Conservation (phyloP, 2,888 invertebrate genomes). For the Leucoma salicis region DNA sequence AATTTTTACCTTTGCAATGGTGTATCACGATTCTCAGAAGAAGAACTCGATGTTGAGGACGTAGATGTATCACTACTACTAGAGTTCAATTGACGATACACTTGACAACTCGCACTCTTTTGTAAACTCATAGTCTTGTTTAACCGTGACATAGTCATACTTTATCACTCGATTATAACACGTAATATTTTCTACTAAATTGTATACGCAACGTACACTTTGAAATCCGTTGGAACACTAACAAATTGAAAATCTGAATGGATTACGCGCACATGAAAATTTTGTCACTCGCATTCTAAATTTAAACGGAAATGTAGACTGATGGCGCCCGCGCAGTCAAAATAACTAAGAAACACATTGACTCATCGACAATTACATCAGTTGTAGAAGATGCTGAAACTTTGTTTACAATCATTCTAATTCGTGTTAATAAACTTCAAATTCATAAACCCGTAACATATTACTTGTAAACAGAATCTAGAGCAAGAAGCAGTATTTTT, state of each 20-base stretch:
- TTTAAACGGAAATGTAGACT: constrained; percentile 52
- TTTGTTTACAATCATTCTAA: constrained; percentile 28
- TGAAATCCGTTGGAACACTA: constrained; percentile 41
- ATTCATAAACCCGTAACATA: background rate
- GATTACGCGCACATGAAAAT: constrained; percentile 34
- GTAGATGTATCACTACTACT: constrained; percentile 61
- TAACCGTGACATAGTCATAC: constrained; percentile 19
- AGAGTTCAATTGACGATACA: constrained; percentile 49
- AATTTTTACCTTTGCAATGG: constrained; percentile 64
- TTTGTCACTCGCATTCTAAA: constrained; percentile 69
- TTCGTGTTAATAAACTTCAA: constrained; percentile 27
- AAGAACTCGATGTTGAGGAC: constrained; percentile 58
- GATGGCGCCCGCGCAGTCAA: constrained; percentile 36
- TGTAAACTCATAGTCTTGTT: constrained; percentile 36
- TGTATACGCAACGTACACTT: constrained; percentile 20
- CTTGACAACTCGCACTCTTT: constrained; percentile 58
- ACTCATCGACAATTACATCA: constrained; percentile 55
- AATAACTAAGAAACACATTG: constrained; percentile 37
- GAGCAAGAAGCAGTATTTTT: background rate
- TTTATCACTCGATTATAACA: constrained; percentile 20
- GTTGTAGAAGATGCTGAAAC: constrained; percentile 42
- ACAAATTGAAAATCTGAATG: constrained; percentile 32
- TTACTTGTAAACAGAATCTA: constrained; percentile 4
- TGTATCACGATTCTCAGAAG: constrained; percentile 56
- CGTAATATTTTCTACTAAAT: constrained; percentile 12